Conservation (phyloP, 2,888 invertebrate species). For the Andrena camellia region DNA sequence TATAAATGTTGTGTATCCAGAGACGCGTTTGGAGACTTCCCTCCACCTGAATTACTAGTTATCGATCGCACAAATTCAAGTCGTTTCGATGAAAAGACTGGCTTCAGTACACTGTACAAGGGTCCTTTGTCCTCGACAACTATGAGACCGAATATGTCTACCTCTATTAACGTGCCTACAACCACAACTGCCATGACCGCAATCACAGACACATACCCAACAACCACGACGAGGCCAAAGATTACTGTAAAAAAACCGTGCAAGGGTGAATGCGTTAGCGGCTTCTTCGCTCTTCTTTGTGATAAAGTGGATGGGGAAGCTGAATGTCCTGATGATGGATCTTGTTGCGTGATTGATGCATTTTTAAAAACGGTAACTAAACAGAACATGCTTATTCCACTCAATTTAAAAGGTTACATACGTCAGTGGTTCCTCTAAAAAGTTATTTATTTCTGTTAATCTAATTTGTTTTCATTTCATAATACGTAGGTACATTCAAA, state of each 20-base stretch:
- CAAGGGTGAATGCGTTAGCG: constrained; percentile 93
- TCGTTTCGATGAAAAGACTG: constrained; percentile 72
- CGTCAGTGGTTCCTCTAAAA: not conserved
- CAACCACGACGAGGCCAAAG: constrained; percentile 82
- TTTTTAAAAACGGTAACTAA: constrained; percentile 78
- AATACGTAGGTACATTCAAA: no score
- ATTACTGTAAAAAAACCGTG: constrained; percentile 88
- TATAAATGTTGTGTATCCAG: constrained; percentile 93
- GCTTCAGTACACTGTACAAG: constrained; percentile 51
- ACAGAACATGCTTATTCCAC: not conserved
- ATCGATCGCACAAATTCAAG: constrained; percentile 87
- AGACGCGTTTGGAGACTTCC: constrained; percentile 90
- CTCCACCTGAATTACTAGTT: constrained; percentile 91
- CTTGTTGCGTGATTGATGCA: constrained; percentile 91
- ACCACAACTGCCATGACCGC: constrained; percentile 78
- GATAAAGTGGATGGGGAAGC: constrained; percentile 94
- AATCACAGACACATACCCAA: constrained; percentile 76
- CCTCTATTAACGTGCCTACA: constrained; percentile 35
- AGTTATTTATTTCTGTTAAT: no score
- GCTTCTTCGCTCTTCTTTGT: constrained; percentile 93
- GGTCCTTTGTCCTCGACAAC: constrained; percentile 50
- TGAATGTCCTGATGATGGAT: constrained; percentile 85
- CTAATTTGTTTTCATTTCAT: no score
- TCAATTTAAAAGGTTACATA: no score
- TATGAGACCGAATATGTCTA: constrained; percentile 48